Conservation (phyloP, 2,888 invertebrate genomes). For the Conomelus anceps region DNA sequence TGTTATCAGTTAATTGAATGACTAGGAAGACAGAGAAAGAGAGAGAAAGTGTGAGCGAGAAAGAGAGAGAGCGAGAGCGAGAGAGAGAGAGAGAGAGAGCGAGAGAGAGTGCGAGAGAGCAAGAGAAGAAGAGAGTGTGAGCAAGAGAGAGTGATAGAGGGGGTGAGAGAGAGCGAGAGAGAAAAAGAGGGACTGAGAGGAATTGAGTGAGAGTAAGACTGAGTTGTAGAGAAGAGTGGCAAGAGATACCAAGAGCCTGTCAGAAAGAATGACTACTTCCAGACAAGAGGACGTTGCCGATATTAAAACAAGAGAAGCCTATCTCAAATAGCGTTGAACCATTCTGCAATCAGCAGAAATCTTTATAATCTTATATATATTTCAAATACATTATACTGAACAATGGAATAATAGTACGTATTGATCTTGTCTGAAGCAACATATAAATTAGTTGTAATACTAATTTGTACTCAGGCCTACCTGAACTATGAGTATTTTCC, state of each 20-base stretch:
- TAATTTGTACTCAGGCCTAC: too few species aligned
- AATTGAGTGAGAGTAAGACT: background rate
- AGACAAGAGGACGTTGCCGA: background rate
- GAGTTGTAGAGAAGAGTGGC: background rate
- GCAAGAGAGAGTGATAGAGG: too few species aligned
- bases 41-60: background rate
- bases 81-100: background rate
- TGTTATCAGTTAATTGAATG: background rate
- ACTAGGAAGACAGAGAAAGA: background rate
- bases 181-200: background rate
- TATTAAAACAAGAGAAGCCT: too few species aligned
- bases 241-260: background rate
- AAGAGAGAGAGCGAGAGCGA: background rate
- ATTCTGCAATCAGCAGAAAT: too few species aligned
- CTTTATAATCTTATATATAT: too few species aligned
- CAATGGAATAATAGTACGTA: too few species aligned
- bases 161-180: background rate
- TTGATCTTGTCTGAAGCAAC: too few species aligned
- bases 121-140: too few species aligned
- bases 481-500: too few species aligned
- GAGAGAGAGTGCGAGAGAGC: background rate
- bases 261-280: background rate
- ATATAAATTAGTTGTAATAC: too few species aligned
- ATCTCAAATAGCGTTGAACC: too few species aligned
- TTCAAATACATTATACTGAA: too few species aligned